Evolutionary conservation across 2,888 invertebrate species (phyloP).

Genomic region (Argynnis bischoffii): DNA sequence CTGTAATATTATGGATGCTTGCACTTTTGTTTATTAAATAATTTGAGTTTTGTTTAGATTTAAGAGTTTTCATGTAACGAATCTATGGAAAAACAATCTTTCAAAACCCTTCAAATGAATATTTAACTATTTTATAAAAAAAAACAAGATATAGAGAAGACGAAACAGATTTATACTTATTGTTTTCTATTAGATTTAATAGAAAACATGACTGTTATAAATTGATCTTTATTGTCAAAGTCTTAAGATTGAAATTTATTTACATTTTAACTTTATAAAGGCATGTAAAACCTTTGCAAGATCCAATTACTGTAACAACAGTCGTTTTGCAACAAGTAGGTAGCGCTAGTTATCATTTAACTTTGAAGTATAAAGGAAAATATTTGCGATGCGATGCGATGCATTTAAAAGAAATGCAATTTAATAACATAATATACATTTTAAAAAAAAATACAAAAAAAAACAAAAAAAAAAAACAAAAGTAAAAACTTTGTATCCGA

Average conservation of each 20-base stretch:
- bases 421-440: no score
- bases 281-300: conserved; percentile 4
- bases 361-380: conserved; percentile 3
- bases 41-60: no score
- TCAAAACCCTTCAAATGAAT: no score
- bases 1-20: no score
- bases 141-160: not conserved
- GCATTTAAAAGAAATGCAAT: not conserved
- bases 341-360: conserved; percentile 9
- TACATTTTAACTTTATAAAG: conserved; percentile 1
- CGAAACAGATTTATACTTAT: not conserved
- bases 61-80: no score
- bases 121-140: not conserved
- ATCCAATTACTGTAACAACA: conserved; percentile 19
- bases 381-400: not conserved
- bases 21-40: no score
- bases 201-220: not conserved
- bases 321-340: conserved; percentile 11
- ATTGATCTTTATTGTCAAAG: not conserved
- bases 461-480: no score
- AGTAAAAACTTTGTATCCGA: no score
- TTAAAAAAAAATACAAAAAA: no score
- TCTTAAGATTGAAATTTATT: not conserved
- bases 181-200: not conserved
- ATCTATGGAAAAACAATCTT: no score